Conservation (phyloP, 2,797 vertebrate genomes). For the Rousettus madagascariensis region DNA sequence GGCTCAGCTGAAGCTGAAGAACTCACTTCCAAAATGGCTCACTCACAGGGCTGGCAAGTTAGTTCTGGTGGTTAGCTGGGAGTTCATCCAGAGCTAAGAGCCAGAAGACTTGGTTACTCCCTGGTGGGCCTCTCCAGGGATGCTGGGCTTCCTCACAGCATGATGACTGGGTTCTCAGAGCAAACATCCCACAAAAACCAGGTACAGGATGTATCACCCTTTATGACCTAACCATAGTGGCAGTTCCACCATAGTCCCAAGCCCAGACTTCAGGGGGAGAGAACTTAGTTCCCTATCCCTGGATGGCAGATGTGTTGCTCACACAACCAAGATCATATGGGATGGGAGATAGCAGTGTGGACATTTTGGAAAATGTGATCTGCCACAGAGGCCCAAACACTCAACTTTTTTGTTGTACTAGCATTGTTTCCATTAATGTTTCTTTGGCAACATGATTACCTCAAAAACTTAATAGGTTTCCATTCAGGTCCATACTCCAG, state of each 20-base stretch:
- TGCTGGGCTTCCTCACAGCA: neutral
- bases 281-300: neutral
- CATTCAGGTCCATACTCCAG: too few species aligned
- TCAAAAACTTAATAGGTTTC: neutral
- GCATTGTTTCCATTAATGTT: too few species aligned
- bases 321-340: neutral
- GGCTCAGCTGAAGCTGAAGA: neutral
- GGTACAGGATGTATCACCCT: neutral
- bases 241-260: rapidly evolving
- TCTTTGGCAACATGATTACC: neutral
- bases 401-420: neutral
- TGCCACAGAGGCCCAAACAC: too few species aligned
- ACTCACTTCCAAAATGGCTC: neutral
- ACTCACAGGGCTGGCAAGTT: too few species aligned
- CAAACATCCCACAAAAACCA: neutral
- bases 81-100: neutral
- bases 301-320: neutral
- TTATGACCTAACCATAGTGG: neutral
- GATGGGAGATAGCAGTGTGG: too few species aligned
- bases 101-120: too few species aligned
- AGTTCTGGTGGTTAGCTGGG: too few species aligned
- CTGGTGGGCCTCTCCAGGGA: neutral
- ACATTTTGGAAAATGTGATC: neutral
- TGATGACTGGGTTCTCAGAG: neutral
- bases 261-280: neutral